Percentiles rank a stretch among this genome's conserved stretches.
Conservation (phyloP, 92 coral and sea anemone species). For the Porites rus region DNA sequence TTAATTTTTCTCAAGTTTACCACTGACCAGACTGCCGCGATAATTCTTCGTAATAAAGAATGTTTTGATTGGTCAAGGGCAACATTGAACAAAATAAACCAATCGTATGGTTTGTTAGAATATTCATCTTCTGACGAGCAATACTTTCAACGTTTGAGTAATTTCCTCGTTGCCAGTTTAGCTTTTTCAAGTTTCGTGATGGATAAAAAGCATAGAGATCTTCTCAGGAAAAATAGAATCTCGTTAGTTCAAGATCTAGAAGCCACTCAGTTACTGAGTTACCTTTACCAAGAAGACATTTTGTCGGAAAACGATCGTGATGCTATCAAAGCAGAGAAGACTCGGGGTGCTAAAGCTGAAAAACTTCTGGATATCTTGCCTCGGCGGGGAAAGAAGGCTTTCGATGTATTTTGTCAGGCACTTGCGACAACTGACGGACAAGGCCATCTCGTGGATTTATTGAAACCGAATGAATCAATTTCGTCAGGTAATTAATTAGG, state of each 20-base stretch:
- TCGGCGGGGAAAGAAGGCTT: slow-evolving; percentile 83
- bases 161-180: too few species aligned
- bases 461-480: slow-evolving; percentile 56
- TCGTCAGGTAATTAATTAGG: slow-evolving; percentile 27
- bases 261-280: slow-evolving; percentile 69
- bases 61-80: slow-evolving; percentile 8
- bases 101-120: slow-evolving; percentile 4
- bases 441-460: slow-evolving; percentile 72
- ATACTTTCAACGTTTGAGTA: too few species aligned
- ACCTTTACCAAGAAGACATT: slow-evolving; percentile 75
- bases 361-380: slow-evolving; percentile 82
- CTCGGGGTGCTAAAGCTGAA: slow-evolving; percentile 77
- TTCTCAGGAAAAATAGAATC: slow-evolving; percentile 81
- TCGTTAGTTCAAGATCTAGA: slow-evolving; percentile 80
- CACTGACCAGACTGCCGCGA: slow-evolving; percentile 51
- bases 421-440: slow-evolving; percentile 73
- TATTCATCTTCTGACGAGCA: neutral
- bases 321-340: slow-evolving; percentile 57
- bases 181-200: neutral
- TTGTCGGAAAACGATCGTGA: slow-evolving; percentile 82
- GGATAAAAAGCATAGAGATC: slow-evolving; percentile 64
- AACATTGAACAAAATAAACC: neutral
- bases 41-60: neutral
- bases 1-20: slow-evolving; percentile 40
- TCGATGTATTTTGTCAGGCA: slow-evolving; percentile 78